phyloP scores from a whole-genome alignment of 2,113 vertebrate genomes.

The Notothenia coriiceps region DNA sequence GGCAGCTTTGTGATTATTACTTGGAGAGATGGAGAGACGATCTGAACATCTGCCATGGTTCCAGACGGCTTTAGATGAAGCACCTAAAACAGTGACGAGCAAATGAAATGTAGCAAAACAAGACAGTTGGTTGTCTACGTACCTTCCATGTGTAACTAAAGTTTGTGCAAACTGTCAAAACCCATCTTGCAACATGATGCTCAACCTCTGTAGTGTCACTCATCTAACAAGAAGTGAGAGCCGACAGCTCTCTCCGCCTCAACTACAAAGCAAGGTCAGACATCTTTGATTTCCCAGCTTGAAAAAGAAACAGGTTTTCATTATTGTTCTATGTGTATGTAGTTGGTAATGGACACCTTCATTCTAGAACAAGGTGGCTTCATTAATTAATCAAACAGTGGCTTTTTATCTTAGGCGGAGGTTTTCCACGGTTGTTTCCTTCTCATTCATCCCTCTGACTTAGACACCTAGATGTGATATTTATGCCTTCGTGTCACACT shows the following conservation, averaged over 20 bases:
- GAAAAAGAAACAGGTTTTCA: conserved; percentile 22
- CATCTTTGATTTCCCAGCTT: conserved; percentile 43
- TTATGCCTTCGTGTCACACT: conserved; percentile 75
- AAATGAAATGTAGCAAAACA: conserved; percentile 39
- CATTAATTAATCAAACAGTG: conserved; percentile 70
- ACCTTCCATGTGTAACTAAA: conserved; percentile 46
- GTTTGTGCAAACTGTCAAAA: conserved; percentile 65
- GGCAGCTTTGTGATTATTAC: conserved; percentile 30
- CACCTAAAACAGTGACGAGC: conserved; percentile 26
- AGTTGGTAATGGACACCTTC: conserved; percentile 28
- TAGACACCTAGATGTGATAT: conserved; percentile 65
- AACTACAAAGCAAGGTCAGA: conserved; percentile 55
- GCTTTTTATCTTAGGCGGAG: conserved; percentile 67
- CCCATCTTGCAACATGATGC: conserved; percentile 35
- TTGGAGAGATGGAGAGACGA: conserved; percentile 18
- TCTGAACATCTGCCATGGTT: conserved; percentile 61
- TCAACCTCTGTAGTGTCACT: conserved; percentile 53
- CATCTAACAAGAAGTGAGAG: conserved; percentile 33
- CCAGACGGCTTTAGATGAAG: conserved; percentile 16
- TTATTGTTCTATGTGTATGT: conserved; percentile 41
- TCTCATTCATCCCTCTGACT: conserved; percentile 55
- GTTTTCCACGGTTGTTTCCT: conserved; percentile 55
- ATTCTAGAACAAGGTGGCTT: conserved; percentile 48
- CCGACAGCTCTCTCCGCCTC: conserved; percentile 20
- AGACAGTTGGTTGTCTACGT: conserved; percentile 40